Evolutionary conservation across 2,888 invertebrate species (phyloP), one percentile per base, ranked within the genome.

Genomic region (Dryadula phaetusa): DNA sequence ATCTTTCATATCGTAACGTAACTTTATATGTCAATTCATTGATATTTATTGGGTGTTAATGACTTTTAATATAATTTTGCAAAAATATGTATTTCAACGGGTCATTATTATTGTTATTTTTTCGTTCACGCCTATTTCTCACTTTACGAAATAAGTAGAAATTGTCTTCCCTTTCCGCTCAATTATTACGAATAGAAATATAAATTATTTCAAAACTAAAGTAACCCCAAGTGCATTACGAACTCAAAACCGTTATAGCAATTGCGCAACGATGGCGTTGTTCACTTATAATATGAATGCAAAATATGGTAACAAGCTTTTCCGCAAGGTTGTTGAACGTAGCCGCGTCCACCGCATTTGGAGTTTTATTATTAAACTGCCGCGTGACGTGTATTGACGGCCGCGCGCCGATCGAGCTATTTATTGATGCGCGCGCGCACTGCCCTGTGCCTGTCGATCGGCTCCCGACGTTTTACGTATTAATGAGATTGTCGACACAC

Each of bases 331-430:
- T 91, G 90, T 87, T 91, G 90, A 88, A 89, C 90, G 79, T 81
- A 81, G 84, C 76, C 82, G 79, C 66, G 58, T 70, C 54, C 64
- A 34, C 64, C 46, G 84, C 82, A 84, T 86, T 86, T 83, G 82
- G 82, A 73, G 87, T 87, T 91, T 87, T 92, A 91, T 91, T 91
- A 91, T 91, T 91, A 90, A 89, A 86, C 86, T 79, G 80, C 86
- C 78, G 79, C 82, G 86, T 90, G 89, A 90, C 89, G 89, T 84
- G 86, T 87, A 88, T 88, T 87, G 90, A 87, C 82, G 83, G 79
- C 79, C 83, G 84, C 82, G 81, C 83, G 71, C 72, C 66, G 74
- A 86, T 85, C 84, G 82, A 79, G 85, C 90, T 90, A 89, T 88
- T 88, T 89, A 88, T 87, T 83, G 88, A 87, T 84, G 85, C 87